Evolutionary conservation across 1,140 invertebrate genomes (phyloP).

Genomic region (Bombus vancouverensis): DNA sequence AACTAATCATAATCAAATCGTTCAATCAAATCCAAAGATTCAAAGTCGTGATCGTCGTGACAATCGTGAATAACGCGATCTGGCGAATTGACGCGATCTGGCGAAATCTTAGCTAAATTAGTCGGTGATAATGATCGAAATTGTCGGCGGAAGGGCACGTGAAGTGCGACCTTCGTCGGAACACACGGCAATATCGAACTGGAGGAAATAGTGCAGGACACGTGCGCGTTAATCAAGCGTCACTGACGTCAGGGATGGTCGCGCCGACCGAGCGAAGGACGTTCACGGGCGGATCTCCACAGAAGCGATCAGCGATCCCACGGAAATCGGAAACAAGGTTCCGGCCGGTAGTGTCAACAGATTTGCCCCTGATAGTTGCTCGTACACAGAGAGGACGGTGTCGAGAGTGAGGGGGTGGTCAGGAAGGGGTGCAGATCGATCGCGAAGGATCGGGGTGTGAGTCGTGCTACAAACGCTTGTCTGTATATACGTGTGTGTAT

Average conservation of each 20-base stretch:
- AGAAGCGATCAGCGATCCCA: slow-evolving; percentile 57
- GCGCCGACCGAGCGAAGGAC: slow-evolving; percentile 7
- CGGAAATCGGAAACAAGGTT: slow-evolving; percentile 71
- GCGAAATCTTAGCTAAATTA: neutral
- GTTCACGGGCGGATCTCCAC: slow-evolving; percentile 24
- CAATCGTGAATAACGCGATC: too few species aligned
- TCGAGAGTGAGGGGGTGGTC: neutral
- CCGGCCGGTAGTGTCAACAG: slow-evolving; percentile 72
- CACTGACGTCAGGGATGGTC: slow-evolving; percentile 54
- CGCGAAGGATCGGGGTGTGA: slow-evolving; percentile 48
- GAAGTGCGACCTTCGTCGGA: neutral
- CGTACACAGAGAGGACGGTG: slow-evolving; percentile 16
- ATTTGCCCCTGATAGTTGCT: slow-evolving; percentile 72
- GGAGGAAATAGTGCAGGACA: neutral
- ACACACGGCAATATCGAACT: neutral
- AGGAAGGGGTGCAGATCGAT: slow-evolving; percentile 65
- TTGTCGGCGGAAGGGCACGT: too few species aligned
- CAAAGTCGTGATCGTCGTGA: too few species aligned
- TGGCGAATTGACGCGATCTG: too few species aligned
- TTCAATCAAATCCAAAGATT: too few species aligned
- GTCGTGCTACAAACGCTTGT: neutral
- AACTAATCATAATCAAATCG: too few species aligned
- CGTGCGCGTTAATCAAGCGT: slow-evolving; percentile 55
- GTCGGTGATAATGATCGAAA: neutral
- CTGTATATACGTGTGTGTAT: neutral